Conservation (phyloP, 2,888 invertebrate species). For the Erebia epiphron region DNA sequence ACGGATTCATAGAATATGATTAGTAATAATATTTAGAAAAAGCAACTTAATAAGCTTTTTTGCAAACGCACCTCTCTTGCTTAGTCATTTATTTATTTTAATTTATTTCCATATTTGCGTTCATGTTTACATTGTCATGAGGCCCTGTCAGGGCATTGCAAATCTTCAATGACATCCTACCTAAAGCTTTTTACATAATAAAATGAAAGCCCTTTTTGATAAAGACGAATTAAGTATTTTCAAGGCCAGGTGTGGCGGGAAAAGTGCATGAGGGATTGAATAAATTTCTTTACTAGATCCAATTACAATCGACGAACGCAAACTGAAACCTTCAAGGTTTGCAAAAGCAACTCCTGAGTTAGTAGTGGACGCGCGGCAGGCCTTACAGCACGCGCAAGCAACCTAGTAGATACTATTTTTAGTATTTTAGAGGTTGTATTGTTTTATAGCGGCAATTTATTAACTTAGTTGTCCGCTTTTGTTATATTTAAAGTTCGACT, state of each 20-base stretch:
- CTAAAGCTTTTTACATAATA: slow-evolving; percentile 1
- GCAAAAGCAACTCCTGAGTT: slow-evolving; percentile 49
- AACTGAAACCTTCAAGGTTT: slow-evolving; percentile 74
- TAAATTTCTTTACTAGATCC: slow-evolving; percentile 43
- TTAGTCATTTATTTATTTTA: too few species aligned
- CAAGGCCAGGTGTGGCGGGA: background rate
- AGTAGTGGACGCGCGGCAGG: slow-evolving; percentile 65
- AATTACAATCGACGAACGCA: slow-evolving; percentile 52
- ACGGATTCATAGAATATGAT: too few species aligned
- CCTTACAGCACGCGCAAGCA: slow-evolving; percentile 72
- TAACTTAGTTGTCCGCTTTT: slow-evolving; percentile 34
- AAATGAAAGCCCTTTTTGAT: background rate
- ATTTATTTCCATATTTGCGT: too few species aligned
- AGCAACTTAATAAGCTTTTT: too few species aligned
- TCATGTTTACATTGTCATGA: too few species aligned
- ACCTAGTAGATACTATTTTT: slow-evolving; percentile 55
- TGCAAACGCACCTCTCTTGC: background rate
- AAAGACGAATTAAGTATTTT: background rate
- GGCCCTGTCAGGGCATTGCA: too few species aligned
- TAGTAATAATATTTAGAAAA: too few species aligned
- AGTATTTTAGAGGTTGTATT: slow-evolving; percentile 67
- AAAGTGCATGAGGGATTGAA: slow-evolving; percentile 32
- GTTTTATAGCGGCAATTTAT: slow-evolving; percentile 35
- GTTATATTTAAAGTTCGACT: slow-evolving; percentile 36
- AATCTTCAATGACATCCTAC: background rate